phyloP scores from a whole-genome alignment of 1,140 invertebrate genomes.

The Pararge aegeria region DNA sequence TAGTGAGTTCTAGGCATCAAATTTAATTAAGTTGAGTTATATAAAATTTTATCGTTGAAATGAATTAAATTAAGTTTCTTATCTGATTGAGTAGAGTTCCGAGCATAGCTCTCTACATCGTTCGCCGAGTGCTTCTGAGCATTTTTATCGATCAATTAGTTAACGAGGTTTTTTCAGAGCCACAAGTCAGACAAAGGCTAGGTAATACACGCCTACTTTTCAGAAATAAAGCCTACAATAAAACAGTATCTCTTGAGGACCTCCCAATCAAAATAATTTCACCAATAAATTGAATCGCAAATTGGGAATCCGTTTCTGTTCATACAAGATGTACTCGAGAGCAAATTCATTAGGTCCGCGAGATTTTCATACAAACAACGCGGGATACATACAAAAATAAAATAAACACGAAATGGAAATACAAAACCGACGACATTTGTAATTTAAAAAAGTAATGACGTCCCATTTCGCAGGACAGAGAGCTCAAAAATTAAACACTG shows the following conservation, averaged over 20 bases:
- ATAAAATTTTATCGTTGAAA: too few relatives aligned
- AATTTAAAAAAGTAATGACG: constrained; percentile 79
- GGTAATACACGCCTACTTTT: background rate
- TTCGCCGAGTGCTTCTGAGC: too few relatives aligned
- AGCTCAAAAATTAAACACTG: constrained; percentile 77
- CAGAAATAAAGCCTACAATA: background rate
- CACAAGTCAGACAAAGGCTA: background rate
- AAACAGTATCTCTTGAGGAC: background rate
- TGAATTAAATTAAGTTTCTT: too few relatives aligned
- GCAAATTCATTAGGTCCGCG: constrained; percentile 12
- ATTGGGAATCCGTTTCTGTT: background rate
- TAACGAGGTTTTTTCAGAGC: too few relatives aligned
- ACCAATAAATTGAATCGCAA: background rate
- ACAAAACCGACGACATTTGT: constrained; percentile 61
- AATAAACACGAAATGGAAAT: constrained; percentile 55
- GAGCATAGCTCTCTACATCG: too few relatives aligned
- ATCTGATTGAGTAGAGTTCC: too few relatives aligned
- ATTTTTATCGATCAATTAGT: too few relatives aligned
- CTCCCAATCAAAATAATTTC: constrained; percentile 6
- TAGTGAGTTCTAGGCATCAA: too few relatives aligned
- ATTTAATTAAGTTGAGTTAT: too few relatives aligned
- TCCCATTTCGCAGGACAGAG: constrained; percentile 73
- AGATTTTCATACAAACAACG: constrained; percentile 46
- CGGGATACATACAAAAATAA: constrained; percentile 65
- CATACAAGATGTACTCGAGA: constrained; percentile 12